phyloP scores from a whole-genome alignment of 2,113 vertebrate genomes.

The Mus spicilegus region DNA sequence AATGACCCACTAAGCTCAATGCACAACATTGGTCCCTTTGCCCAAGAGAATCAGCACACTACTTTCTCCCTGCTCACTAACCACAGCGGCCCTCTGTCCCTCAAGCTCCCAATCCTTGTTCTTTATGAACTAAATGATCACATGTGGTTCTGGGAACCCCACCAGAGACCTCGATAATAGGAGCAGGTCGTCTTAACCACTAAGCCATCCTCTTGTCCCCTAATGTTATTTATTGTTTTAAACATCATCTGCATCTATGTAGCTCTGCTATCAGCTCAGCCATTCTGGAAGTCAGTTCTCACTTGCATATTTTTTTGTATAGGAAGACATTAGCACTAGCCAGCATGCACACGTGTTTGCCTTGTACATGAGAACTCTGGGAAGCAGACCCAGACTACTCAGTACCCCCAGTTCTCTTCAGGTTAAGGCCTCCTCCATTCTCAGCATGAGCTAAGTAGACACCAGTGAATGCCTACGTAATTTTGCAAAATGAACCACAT shows the following conservation, averaged over 20 bases:
- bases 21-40: background rate
- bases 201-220: too few species aligned
- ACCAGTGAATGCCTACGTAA: background rate
- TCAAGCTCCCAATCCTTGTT: background rate
- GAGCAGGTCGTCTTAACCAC: background rate
- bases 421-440: background rate
- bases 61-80: background rate
- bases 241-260: background rate
- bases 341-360: background rate
- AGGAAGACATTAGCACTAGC: background rate
- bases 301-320: background rate
- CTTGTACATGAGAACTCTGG: background rate
- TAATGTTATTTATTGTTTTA: background rate
- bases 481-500: background rate
- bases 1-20: background rate
- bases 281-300: background rate
- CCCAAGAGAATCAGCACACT: background rate
- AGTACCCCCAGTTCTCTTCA: background rate
- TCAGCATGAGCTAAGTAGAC: background rate
- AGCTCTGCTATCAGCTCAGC: background rate
- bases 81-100: background rate
- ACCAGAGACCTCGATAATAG: background rate
- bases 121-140: background rate
- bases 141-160: background rate
- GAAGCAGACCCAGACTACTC: background rate